Conservation (phyloP, 1,140 invertebrate genomes). For the Drosophila melanica region DNA sequence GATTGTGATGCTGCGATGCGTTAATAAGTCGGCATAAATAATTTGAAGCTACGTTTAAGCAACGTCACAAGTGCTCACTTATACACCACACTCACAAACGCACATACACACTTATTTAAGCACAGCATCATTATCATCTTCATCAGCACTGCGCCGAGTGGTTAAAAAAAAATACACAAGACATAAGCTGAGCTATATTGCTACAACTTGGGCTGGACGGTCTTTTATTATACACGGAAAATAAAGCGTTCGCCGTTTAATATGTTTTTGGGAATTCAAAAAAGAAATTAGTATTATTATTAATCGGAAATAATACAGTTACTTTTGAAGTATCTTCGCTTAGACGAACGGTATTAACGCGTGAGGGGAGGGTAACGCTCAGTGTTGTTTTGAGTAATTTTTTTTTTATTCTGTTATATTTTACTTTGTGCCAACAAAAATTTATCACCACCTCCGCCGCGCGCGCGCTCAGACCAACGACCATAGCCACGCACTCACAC, state of each 20-base stretch:
- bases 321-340: conserved; percentile 23
- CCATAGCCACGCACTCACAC: conserved; percentile 54
- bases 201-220: background rate
- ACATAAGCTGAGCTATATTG: conserved; percentile 29
- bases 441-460: conserved; percentile 70
- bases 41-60: conserved; percentile 4
- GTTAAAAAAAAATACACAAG: conserved; percentile 10
- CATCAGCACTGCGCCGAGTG: conserved; percentile 26
- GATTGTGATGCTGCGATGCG: background rate
- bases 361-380: background rate
- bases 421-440: conserved; percentile 81
- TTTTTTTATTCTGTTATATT: conserved; percentile 79
- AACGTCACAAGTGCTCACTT: background rate
- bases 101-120: conserved; percentile 10
- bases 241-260: conserved; percentile 18
- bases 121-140: conserved; percentile 27
- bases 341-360: background rate
- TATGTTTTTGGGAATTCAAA: conserved; percentile 12
- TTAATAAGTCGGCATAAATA: conserved; percentile 22
- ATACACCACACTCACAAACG: conserved; percentile 23
- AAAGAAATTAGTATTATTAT: conserved; percentile 17
- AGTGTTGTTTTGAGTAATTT: conserved; percentile 40
- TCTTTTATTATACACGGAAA: conserved; percentile 11
- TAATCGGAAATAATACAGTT: conserved; percentile 35
- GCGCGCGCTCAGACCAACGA: conserved; percentile 39